phyloP scores from a whole-genome alignment of 2,888 invertebrate species.

The Xanthia icteritia region DNA sequence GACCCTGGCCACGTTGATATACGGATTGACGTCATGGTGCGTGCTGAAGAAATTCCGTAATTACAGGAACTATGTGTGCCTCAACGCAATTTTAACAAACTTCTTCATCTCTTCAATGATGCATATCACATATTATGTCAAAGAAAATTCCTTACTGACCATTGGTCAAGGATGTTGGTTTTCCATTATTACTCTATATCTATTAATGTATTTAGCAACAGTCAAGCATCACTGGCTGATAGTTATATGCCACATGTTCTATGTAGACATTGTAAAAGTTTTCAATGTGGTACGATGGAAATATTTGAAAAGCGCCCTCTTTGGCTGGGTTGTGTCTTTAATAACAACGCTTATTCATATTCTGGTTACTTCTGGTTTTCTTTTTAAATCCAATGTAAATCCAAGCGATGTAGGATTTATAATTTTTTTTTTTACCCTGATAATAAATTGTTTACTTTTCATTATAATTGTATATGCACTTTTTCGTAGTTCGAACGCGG shows the following conservation, averaged over 20 bases:
- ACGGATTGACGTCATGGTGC: conserved; percentile 8
- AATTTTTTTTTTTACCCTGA: neutral
- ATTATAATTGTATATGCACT: neutral
- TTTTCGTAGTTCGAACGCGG: neutral
- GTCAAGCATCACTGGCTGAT: neutral
- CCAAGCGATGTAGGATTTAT: neutral
- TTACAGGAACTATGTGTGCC: conserved; percentile 17
- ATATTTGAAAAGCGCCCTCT: conserved; percentile 13
- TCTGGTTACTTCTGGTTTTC: neutral
- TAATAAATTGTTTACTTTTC: conserved; percentile 7
- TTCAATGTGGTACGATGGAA: neutral
- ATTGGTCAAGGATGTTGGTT: neutral
- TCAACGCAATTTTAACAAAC: conserved; percentile 7
- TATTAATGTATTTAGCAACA: neutral
- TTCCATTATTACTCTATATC: neutral
- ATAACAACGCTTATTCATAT: neutral
- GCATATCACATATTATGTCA: neutral
- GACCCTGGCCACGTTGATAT: neutral
- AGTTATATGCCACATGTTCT: conserved; percentile 10
- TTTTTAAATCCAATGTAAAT: neutral
- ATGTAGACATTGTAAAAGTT: conserved; percentile 20
- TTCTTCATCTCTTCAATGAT: neutral
- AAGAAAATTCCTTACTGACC: rapidly evolving
- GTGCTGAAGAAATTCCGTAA: neutral
- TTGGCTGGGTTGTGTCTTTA: conserved; percentile 9